These are phyloP conservation scores for Callinectes sapidus DNA, from an alignment of 2,888 invertebrate species.

Conservation along the genomic window DNA sequence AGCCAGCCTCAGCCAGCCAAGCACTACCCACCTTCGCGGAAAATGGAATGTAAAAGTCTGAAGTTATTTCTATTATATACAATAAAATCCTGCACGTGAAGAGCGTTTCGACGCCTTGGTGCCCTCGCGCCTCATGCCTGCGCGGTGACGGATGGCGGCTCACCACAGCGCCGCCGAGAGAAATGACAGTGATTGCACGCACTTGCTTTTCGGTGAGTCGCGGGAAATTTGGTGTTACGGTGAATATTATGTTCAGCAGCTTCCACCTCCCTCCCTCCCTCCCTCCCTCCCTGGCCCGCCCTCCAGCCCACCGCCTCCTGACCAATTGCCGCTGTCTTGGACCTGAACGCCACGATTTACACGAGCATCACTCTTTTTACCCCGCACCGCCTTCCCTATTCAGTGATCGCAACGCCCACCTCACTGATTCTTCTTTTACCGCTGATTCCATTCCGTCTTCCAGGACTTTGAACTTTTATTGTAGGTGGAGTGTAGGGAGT, in stretches of 20 bases:
- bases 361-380: background rate
- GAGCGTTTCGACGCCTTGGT: background rate
- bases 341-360: background rate
- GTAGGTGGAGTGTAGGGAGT: background rate
- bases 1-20: background rate
- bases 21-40: background rate
- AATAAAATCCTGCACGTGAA: background rate
- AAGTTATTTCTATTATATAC: background rate
- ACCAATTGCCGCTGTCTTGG: background rate
- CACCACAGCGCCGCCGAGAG: background rate
- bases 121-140: background rate
- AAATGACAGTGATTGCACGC: slow-evolving; percentile 1
- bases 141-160: background rate
- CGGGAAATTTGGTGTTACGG: background rate
- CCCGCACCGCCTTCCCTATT: background rate
- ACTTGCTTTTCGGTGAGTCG: background rate
- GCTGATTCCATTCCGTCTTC: background rate
- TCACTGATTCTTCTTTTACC: background rate
- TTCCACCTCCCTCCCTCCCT: background rate
- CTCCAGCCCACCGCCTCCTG: background rate
- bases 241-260: background rate
- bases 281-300: background rate
- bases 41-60: slow-evolving; percentile 26
- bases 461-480: background rate
- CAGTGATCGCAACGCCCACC: background rate